Evolutionary conservation across 1,140 invertebrate species (phyloP).

Genomic region (Venturia canescens): DNA sequence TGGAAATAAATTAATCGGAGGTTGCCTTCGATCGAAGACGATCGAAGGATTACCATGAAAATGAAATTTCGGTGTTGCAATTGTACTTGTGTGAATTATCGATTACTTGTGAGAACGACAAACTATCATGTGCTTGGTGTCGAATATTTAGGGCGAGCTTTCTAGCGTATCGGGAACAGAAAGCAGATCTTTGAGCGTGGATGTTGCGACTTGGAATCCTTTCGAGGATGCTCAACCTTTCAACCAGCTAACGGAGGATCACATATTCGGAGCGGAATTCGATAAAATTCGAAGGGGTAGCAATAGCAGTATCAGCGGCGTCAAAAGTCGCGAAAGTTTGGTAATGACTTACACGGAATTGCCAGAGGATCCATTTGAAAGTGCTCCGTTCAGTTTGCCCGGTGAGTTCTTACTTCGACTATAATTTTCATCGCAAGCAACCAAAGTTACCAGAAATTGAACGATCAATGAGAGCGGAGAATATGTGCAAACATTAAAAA

Average conservation of each 20-base stretch:
- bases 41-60: too few species aligned
- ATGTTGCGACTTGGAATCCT: slow-evolving; percentile 88
- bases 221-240: slow-evolving; percentile 87
- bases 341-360: slow-evolving; percentile 84
- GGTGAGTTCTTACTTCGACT: slow-evolving; percentile 71
- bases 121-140: slow-evolving; percentile 41
- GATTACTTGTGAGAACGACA: not conserved
- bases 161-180: slow-evolving; percentile 73
- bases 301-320: slow-evolving; percentile 89
- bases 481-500: not conserved
- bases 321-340: slow-evolving; percentile 86
- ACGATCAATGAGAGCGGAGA: not conserved
- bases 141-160: slow-evolving; percentile 71
- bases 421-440: not conserved
- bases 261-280: slow-evolving; percentile 92
- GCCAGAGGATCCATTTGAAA: slow-evolving; percentile 87
- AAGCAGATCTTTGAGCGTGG: slow-evolving; percentile 80
- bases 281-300: slow-evolving; percentile 89
- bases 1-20: not conserved
- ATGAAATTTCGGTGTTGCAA: too few species aligned
- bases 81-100: not conserved
- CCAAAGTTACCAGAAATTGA: slow-evolving; percentile 4
- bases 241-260: slow-evolving; percentile 87
- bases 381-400: slow-evolving; percentile 88
- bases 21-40: too few species aligned